Percentiles rank a stretch among this genome's conserved stretches.
Evolutionary conservation across 2,888 invertebrate species (phyloP).

Genomic region (Apoda limacodes): DNA sequence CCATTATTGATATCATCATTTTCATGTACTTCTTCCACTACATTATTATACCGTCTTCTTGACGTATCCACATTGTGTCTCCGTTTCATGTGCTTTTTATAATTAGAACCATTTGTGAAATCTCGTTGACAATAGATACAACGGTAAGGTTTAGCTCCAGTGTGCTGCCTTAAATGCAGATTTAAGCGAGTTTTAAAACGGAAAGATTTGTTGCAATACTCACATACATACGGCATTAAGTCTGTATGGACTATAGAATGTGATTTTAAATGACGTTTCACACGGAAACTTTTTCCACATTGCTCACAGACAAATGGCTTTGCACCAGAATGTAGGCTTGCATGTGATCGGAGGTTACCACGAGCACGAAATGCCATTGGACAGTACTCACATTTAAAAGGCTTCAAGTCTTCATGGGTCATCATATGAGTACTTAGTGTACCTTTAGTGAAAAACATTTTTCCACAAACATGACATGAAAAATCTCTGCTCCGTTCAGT

Average conservation of each 20-base stretch:
- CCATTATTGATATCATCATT: too few relatives aligned
- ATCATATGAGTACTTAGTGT: slow-evolving; percentile 51
- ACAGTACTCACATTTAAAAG: slow-evolving; percentile 55
- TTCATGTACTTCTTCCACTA: too few relatives aligned
- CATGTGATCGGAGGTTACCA: slow-evolving; percentile 51
- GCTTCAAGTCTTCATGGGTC: slow-evolving; percentile 51
- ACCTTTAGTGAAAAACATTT: slow-evolving; percentile 62
- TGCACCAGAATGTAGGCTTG: slow-evolving; percentile 46
- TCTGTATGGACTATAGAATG: slow-evolving; percentile 62
- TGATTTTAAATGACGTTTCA: slow-evolving; percentile 55
- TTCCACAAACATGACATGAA: slow-evolving; percentile 56
- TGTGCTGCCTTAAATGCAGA: slow-evolving; percentile 56
- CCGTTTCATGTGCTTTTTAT: slow-evolving; percentile 59
- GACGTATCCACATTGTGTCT: slow-evolving; percentile 57
- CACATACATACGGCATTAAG: slow-evolving; percentile 50
- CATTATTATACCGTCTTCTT: slow-evolving; percentile 32
- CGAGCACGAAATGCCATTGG: slow-evolving; percentile 50
- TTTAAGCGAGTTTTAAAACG: slow-evolving; percentile 56
- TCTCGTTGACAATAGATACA: slow-evolving; percentile 52
- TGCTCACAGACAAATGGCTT: slow-evolving; percentile 61
- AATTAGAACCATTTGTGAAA: slow-evolving; percentile 61
- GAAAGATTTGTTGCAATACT: slow-evolving; percentile 55
- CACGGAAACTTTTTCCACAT: slow-evolving; percentile 56
- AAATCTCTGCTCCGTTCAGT: slow-evolving; percentile 55
- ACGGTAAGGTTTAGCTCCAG: slow-evolving; percentile 54